A percentile compares a stretch with the other conserved stretches of the same genome.
Conservation (phyloP, 2,888 invertebrate species). For the Erebia aethiops region DNA sequence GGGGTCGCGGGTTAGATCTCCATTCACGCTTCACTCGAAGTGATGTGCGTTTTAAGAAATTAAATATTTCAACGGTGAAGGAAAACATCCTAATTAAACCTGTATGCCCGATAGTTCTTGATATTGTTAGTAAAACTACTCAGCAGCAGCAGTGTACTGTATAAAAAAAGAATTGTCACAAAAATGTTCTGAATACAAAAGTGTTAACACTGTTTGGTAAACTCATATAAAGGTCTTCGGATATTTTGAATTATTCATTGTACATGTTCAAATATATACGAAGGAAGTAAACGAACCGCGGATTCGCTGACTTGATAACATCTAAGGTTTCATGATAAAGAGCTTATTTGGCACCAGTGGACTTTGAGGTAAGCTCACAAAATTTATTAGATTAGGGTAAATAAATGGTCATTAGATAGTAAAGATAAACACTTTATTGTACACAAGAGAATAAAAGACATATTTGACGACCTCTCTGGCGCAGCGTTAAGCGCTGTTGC, state of each 20-base stretch:
- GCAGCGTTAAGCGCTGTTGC: no score
- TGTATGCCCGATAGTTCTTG: no score
- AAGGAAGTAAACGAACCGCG: slow-evolving; percentile 62
- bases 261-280: slow-evolving; percentile 58
- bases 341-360: slow-evolving; percentile 1
- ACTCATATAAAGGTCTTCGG: slow-evolving; percentile 52
- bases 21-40: no score
- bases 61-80: no score
- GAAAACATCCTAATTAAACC: no score
- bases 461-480: no score
- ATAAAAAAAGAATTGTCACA: not conserved
- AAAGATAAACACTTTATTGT: no score
- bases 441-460: no score
- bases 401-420: not conserved
- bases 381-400: not conserved
- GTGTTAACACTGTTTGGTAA: slow-evolving; percentile 48
- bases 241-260: slow-evolving; percentile 66
- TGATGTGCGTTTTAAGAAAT: no score
- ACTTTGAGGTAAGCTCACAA: not conserved
- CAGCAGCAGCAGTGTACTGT: no score
- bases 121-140: no score
- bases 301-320: not conserved
- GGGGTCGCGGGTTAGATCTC: no score
- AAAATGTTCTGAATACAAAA: slow-evolving; percentile 8
- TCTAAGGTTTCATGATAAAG: slow-evolving; percentile 3